phyloP scores from a whole-genome alignment of 2,888 invertebrate species.

The Agriopis marginaria region DNA sequence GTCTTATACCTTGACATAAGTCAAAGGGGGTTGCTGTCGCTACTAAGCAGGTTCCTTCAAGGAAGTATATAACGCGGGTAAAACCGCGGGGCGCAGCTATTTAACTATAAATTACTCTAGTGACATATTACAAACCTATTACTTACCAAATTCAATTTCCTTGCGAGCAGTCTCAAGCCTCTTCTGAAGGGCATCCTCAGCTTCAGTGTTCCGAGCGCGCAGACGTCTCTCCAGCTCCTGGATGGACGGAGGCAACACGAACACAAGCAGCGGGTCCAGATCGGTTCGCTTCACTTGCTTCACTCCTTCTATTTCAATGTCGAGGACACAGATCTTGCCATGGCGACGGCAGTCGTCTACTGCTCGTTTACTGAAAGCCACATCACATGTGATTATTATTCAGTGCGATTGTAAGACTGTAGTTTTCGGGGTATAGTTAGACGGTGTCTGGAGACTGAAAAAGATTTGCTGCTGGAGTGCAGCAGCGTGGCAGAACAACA shows the following conservation, averaged over 20 bases:
- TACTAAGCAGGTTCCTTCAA: too few species aligned
- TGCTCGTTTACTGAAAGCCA: slow-evolving; percentile 90
- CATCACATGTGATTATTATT: neutral
- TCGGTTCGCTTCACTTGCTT: slow-evolving; percentile 93
- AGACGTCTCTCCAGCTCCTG: slow-evolving; percentile 91
- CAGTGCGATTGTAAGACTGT: too few species aligned
- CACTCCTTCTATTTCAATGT: slow-evolving; percentile 98
- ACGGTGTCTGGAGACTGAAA: too few species aligned
- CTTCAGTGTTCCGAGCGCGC: slow-evolving; percentile 94
- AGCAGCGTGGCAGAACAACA: too few species aligned
- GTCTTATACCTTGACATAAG: too few species aligned
- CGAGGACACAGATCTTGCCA: slow-evolving; percentile 96
- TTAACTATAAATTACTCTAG: too few species aligned
- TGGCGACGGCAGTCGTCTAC: slow-evolving; percentile 92
- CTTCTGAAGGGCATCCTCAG: slow-evolving; percentile 92
- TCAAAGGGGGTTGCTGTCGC: too few species aligned
- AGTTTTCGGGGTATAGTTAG: too few species aligned
- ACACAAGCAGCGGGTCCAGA: slow-evolving; percentile 94
- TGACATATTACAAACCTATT: neutral
- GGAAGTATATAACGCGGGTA: too few species aligned
- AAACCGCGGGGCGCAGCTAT: too few species aligned
- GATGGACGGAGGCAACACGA: slow-evolving; percentile 96
- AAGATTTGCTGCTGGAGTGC: too few species aligned
- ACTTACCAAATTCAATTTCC: slow-evolving; percentile 94
- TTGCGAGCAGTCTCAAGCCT: slow-evolving; percentile 91